Base-by-base conservation (phyloP, 2,888 invertebrate genomes). In the Chloroclystis v-ata region DNA sequence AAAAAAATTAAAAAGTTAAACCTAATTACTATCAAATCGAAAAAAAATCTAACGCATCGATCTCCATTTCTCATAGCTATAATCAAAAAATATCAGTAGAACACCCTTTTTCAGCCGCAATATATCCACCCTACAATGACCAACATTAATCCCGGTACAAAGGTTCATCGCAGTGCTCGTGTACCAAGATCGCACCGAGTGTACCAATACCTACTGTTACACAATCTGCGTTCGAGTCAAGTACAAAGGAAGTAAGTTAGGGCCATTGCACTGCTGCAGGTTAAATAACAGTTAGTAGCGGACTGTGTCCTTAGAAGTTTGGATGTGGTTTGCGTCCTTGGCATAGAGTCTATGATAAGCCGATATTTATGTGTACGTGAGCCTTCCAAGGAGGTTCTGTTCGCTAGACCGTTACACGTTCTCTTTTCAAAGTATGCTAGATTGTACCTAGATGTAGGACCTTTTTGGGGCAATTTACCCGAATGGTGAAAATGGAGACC, bases 161-260 rank as follows among this genome's bases (percentile, higher is more conserved):
- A 38, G 29, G 39, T 38, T 16, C 20, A 16, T 13, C 16, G 37
- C 49, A 20, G 56, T 57, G 24, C 56, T 39, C 43, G 26, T 28
- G 56, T 47, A 57, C 56, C 28, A n/a, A 44, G 37, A 16, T 42
- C 43, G 48, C 37, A 50, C 45, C 33, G 26, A 52, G 49, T n/a
- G n/a, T n/a, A n/a, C n/a, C 41, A 20, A 35, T 47, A 51, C 29
- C 28, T 13, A 46, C 28, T 43, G 8, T 28, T 46, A n/a, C 5
- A 7, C 32, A 25, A 30, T 10, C 43, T 44, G 44, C 37, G 40
- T 10, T 13, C 28, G 13, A 12, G 30, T 28, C 39, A 40, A 33
- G 44, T 49, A 49, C 46, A 49, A 49, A 49, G 49, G 42, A 42
- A 46, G 35, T 49, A 32, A 41, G 28, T 20, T 20, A 42, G 28